phyloP scores from a whole-genome alignment of 2,797 vertebrate species.

The Sebastes kiyomatsui region DNA sequence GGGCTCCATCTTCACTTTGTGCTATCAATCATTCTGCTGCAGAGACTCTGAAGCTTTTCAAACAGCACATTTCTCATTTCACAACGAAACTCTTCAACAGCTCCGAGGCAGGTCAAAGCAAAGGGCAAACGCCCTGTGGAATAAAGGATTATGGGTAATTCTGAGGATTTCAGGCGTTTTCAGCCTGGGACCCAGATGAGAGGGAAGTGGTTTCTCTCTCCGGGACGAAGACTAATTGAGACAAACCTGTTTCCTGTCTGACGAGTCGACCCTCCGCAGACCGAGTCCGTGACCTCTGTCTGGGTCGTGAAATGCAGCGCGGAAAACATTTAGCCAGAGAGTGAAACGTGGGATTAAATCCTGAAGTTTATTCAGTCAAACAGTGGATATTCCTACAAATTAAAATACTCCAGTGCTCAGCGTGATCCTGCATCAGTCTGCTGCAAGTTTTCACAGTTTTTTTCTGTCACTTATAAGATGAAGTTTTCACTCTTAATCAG shows the following conservation, averaged over 20 bases:
- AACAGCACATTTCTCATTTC: background rate
- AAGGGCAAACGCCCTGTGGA: constrained; percentile 31
- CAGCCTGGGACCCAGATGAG: constrained; percentile 38
- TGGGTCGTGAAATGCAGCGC: background rate
- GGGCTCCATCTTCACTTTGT: background rate
- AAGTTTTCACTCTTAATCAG: no score
- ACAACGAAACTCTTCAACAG: constrained; percentile 19
- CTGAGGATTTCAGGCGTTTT: constrained; percentile 30
- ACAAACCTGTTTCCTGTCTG: constrained; percentile 41
- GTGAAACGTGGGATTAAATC: background rate
- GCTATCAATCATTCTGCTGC: background rate
- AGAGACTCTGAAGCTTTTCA: background rate
- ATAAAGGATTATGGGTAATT: constrained; percentile 65
- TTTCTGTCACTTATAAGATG: no score
- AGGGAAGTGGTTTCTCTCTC: constrained; percentile 17
- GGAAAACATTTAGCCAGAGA: background rate
- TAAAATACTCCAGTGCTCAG: background rate
- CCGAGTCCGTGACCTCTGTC: background rate
- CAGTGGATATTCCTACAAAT: background rate
- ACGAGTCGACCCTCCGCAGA: constrained; percentile 3
- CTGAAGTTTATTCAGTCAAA: background rate
- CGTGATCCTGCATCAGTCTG: no score
- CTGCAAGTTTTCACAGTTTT: no score
- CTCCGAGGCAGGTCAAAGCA: constrained; percentile 28
- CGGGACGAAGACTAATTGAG: constrained; percentile 50